A percentile compares a stretch with the other conserved stretches of the same genome.
phyloP scores from a whole-genome alignment of 1,140 invertebrate genomes.

The Mya arenaria region DNA sequence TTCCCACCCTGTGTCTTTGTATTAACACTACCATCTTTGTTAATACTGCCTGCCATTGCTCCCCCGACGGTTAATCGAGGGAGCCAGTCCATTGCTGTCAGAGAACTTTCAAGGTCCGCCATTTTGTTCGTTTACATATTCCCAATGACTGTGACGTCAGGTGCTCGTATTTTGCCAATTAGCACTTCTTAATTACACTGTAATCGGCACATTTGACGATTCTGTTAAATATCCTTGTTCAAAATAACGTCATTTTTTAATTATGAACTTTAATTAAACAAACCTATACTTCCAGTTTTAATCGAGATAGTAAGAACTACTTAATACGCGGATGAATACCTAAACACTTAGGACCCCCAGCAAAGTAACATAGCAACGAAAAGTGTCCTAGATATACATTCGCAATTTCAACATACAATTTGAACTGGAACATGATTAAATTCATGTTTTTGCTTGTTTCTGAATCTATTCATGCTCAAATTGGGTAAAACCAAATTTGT shows the following conservation, averaged over 20 bases:
- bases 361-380: slow-evolving; percentile 71
- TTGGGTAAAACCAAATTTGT: no score
- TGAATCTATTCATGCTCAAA: no score
- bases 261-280: neutral
- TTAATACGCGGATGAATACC: neutral
- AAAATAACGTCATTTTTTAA: neutral
- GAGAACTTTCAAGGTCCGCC: slow-evolving; percentile 82
- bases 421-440: no score
- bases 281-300: neutral
- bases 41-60: slow-evolving; percentile 72
- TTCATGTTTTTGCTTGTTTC: no score
- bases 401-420: slow-evolving; percentile 22
- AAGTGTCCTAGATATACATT: slow-evolving; percentile 65
- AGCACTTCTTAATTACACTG: neutral
- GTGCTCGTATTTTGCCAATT: slow-evolving; percentile 51
- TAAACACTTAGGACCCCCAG: slow-evolving; percentile 67
- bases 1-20: slow-evolving; percentile 67
- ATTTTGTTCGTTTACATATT: slow-evolving; percentile 73
- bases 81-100: slow-evolving; percentile 84
- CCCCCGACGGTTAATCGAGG: slow-evolving; percentile 82
- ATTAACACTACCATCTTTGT: slow-evolving; percentile 69
- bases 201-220: no score
- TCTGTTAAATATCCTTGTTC: no score
- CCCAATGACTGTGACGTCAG: slow-evolving; percentile 59
- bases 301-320: neutral